Percentiles rank a stretch among this genome's conserved stretches.
These are phyloP conservation scores for Micromys minutus DNA, from an alignment of 2,113 vertebrate genomes.

Conservation along the genomic window DNA sequence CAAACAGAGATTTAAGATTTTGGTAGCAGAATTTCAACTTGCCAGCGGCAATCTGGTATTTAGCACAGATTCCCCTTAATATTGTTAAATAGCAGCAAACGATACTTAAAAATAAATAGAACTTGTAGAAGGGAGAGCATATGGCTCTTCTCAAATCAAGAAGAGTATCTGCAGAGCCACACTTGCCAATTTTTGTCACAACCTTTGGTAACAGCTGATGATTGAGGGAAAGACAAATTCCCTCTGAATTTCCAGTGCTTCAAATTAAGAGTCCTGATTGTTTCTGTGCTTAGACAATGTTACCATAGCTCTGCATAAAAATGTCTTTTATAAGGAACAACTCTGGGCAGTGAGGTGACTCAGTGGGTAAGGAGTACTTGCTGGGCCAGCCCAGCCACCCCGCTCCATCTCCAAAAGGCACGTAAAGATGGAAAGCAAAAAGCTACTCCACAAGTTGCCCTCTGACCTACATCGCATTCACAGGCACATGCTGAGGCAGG, in stretches of 20 bases:
- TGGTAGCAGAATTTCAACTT: constrained; percentile 62
- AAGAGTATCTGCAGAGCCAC: constrained; percentile 56
- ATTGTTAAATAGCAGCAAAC: constrained; percentile 74
- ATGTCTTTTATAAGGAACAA: background rate
- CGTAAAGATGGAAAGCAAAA: background rate
- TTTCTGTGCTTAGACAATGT: background rate
- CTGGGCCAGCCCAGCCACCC: background rate
- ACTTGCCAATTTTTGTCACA: constrained; percentile 69
- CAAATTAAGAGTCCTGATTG: background rate
- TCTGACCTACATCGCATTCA: background rate
- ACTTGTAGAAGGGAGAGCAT: constrained; percentile 72
- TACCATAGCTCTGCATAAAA: background rate
- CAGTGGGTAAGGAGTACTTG: background rate
- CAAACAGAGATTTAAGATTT: constrained; percentile 57
- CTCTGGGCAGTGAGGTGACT: background rate
- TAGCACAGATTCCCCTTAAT: constrained; percentile 67
- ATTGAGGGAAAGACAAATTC: constrained; percentile 32
- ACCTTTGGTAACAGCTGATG: constrained; percentile 65
- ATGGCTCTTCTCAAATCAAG: constrained; percentile 72
- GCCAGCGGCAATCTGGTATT: constrained; percentile 73
- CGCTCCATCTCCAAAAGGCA: background rate
- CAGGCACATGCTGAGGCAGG: background rate
- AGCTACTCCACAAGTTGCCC: no score
- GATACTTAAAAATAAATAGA: constrained; percentile 74
- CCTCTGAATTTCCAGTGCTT: constrained; percentile 57